These are phyloP conservation scores for Camponotus pennsylvanicus DNA, from an alignment of 1,140 invertebrate species.

Conservation along the genomic window DNA sequence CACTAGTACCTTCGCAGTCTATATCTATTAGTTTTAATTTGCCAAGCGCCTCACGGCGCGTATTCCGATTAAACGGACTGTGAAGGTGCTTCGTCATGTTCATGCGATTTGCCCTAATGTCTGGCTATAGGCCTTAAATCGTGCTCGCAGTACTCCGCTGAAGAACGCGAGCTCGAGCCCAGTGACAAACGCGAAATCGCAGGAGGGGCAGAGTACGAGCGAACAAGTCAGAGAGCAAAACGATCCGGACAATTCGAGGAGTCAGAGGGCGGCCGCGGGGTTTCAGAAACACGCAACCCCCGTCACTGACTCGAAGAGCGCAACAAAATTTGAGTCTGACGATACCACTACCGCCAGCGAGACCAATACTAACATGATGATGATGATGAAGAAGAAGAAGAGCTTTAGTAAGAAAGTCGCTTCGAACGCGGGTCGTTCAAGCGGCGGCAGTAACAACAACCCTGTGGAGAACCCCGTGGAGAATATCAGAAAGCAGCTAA, in stretches of 20 bases:
- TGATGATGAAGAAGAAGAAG: slow-evolving; percentile 78
- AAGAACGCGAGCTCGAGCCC: slow-evolving; percentile 82
- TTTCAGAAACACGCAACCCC: slow-evolving; percentile 60
- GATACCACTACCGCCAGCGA: slow-evolving; percentile 83
- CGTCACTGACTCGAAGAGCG: slow-evolving; percentile 65
- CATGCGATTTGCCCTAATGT: slow-evolving; percentile 85
- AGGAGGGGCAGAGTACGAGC: slow-evolving; percentile 66
- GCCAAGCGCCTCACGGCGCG: background rate
- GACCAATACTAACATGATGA: slow-evolving; percentile 81
- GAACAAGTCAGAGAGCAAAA: slow-evolving; percentile 72
- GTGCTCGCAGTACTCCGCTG: slow-evolving; percentile 84
- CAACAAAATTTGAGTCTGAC: slow-evolving; percentile 82
- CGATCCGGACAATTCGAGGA: slow-evolving; percentile 72
- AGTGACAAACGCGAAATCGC: slow-evolving; percentile 79
- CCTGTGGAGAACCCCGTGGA: slow-evolving; percentile 90
- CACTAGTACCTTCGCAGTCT: slow-evolving; percentile 83
- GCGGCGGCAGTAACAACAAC: slow-evolving; percentile 80
- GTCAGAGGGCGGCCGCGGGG: slow-evolving; percentile 67
- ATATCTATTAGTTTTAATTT: slow-evolving; percentile 14
- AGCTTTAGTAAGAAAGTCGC: slow-evolving; percentile 88
- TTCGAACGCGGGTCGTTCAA: slow-evolving; percentile 78
- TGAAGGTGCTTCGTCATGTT: slow-evolving; percentile 84
- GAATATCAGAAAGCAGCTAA: slow-evolving; percentile 91
- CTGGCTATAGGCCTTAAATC: slow-evolving; percentile 87
- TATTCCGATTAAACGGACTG: slow-evolving; percentile 71